phyloP scores from a whole-genome alignment of 2,888 invertebrate genomes.

The Orgyia antiqua region DNA sequence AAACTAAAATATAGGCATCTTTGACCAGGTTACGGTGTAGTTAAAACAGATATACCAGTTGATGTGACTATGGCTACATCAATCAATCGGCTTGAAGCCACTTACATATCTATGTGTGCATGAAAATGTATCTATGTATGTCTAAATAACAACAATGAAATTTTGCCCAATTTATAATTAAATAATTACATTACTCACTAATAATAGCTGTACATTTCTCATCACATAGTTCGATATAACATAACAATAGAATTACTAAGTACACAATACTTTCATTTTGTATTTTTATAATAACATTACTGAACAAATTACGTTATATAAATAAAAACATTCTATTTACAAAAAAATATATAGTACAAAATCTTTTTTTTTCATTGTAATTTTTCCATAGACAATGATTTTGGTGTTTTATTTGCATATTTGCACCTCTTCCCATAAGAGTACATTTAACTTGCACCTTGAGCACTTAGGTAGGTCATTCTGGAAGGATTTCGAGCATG shows the following conservation, averaged over 20 bases:
- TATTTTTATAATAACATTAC: constrained; percentile 6
- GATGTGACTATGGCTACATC: too few relatives aligned
- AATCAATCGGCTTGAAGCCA: too few relatives aligned
- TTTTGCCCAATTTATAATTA: too few relatives aligned
- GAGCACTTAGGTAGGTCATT: constrained; percentile 48
- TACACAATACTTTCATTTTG: constrained; percentile 29
- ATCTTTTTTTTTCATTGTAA: constrained; percentile 16
- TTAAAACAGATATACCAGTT: too few relatives aligned
- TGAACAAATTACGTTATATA: constrained; percentile 13
- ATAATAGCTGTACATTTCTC: constrained; percentile 55
- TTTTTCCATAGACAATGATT: constrained; percentile 17
- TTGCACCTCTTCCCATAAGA: constrained; percentile 25
- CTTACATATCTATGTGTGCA: too few relatives aligned
- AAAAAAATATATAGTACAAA: constrained; percentile 50
- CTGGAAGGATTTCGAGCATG: constrained; percentile 31
- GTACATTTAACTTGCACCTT: constrained; percentile 50
- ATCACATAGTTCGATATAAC: constrained; percentile 41
- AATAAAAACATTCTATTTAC: constrained; percentile 51
- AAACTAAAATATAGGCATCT: too few relatives aligned
- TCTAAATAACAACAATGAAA: too few relatives aligned
- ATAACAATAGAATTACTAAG: constrained; percentile 55
- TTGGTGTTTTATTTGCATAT: constrained; percentile 18
- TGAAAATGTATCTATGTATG: too few relatives aligned
- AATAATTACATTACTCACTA: constrained; percentile 23
- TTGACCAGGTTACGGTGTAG: too few relatives aligned